Evolutionary conservation across 2,888 invertebrate genomes (phyloP), one percentile per base, ranked within the genome.

Genomic region (Osmoderma eremita): DNA sequence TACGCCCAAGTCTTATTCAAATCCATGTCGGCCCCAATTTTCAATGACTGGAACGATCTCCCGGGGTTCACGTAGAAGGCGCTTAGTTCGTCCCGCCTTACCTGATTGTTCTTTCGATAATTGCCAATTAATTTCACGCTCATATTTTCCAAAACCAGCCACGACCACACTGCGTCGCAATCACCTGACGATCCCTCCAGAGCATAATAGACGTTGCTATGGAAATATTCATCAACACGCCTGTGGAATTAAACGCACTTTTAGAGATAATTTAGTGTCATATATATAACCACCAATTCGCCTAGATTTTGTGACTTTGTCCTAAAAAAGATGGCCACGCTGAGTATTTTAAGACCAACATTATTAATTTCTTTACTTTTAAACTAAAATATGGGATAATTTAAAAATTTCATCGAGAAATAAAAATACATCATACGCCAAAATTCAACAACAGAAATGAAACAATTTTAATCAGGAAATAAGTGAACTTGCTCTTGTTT

Each of bases 1-100:
- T 78, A 82, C 78, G 83, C 84, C 89, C 89, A 90, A 17, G 82
- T 71, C 56, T 81, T 83, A 74, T 89, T 86, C 4, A 89, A 81
- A 71, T 86, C 83, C 2, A 88, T 76, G 65, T 86, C 84, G 4
- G 86, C 85, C 0, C 88, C 88, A 0, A 84, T 70, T 39, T 83
- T 78, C 2, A 89, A 53, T 58, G 83, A 80, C 17, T 83, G 80
- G 69, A 85, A 87, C 10, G 78, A 80, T 69, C 83, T 82, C 15
- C 83, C 81, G 0, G 87, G 87, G 77, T 89, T 90, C 22, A 81
- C 71, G 50, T 86, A 87, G 74, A 84, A 87, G 0, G 83, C 76
- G 38, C 82, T 81, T 17, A 84, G 76, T 30, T 82, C 81, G 1
- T 87, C 78, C 39, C 83, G 79, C 65, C 85, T 85, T 0, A 78